These are phyloP conservation scores for Staurois parvus DNA, from an alignment of 2,797 vertebrate genomes.

Conservation along the genomic window DNA sequence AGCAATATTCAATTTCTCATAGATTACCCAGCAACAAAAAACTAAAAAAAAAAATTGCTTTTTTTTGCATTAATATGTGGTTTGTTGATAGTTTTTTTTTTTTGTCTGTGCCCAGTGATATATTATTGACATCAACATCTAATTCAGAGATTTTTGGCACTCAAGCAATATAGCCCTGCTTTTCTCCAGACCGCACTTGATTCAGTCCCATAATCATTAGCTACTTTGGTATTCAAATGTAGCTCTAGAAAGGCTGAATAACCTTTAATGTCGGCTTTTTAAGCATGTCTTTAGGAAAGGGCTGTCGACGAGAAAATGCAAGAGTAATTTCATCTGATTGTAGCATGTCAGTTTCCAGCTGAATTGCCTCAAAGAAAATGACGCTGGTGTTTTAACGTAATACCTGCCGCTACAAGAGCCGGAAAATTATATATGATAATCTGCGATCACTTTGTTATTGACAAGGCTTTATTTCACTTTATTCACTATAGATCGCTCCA, in stretches of 20 bases:
- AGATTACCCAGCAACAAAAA: not conserved
- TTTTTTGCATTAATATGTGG: not conserved
- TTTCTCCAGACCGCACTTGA: conserved; percentile 37
- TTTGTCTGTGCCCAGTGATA: conserved; percentile 26
- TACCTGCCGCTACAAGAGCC: conserved; percentile 36
- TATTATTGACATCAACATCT: conserved; percentile 50
- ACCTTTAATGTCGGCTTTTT: conserved; percentile 59
- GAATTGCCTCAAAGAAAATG: conserved; percentile 46
- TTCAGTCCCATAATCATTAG: conserved; percentile 55
- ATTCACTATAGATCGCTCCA: conserved; percentile 15
- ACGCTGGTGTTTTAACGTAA: conserved; percentile 26
- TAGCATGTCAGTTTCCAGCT: conserved; percentile 29
- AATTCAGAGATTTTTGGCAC: conserved; percentile 52
- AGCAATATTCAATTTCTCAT: not conserved
- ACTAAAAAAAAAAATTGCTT: not conserved
- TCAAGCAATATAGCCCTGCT: conserved; percentile 14
- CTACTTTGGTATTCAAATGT: conserved; percentile 62
- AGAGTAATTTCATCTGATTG: conserved; percentile 54
- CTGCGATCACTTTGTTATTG: conserved; percentile 47
- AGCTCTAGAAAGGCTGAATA: conserved; percentile 52
- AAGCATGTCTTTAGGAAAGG: conserved; percentile 56
- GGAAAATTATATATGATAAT: conserved; percentile 54
- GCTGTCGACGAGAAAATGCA: conserved; percentile 42
- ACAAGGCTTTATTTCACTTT: conserved; percentile 33
- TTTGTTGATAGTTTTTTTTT: conserved; percentile 32